Conservation (phyloP, 92 coral and sea anemone species). For the Chrysogorgia sp. region DNA sequence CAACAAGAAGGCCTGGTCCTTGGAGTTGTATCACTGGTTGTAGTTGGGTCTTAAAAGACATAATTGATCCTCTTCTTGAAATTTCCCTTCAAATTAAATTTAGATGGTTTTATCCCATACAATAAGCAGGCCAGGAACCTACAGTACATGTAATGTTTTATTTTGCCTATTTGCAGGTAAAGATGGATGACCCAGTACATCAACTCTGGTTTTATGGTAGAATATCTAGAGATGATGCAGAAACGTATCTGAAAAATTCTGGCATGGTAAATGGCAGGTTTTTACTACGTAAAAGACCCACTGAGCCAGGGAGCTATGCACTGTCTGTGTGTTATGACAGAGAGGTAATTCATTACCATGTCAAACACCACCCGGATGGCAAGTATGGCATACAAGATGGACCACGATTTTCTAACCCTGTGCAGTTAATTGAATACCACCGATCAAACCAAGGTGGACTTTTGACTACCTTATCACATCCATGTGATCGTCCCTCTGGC, state of each 20-base stretch:
- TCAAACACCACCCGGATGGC: conserved; percentile 89
- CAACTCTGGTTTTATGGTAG: conserved; percentile 92
- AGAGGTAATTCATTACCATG: conserved; percentile 89
- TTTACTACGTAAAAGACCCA: conserved; percentile 86
- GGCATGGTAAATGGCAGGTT: conserved; percentile 81
- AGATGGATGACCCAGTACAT: conserved; percentile 44
- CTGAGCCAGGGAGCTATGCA: conserved; percentile 90
- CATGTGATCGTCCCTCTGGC: conserved; percentile 83
- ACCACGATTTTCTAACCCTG: conserved; percentile 80
- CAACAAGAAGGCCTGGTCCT: too few species aligned
- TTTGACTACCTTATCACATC: conserved; percentile 66
- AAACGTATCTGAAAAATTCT: conserved; percentile 63
- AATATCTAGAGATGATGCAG: conserved; percentile 89
- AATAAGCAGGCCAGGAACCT: too few species aligned
- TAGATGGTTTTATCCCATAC: too few species aligned
- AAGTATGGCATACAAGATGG: conserved; percentile 94
- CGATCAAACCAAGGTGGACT: conserved; percentile 76
- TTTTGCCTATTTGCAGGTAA: not conserved
- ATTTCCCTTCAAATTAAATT: too few species aligned
- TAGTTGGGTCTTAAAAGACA: too few species aligned
- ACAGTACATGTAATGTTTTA: too few species aligned
- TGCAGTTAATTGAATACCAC: conserved; percentile 85
- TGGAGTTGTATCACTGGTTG: too few species aligned
- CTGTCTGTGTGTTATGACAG: conserved; percentile 84
- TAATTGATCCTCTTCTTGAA: not conserved